Evolutionary conservation across 2,797 vertebrate genomes (phyloP), one percentile per base, ranked within the genome.

Genomic region (Muscicapa striata): DNA sequence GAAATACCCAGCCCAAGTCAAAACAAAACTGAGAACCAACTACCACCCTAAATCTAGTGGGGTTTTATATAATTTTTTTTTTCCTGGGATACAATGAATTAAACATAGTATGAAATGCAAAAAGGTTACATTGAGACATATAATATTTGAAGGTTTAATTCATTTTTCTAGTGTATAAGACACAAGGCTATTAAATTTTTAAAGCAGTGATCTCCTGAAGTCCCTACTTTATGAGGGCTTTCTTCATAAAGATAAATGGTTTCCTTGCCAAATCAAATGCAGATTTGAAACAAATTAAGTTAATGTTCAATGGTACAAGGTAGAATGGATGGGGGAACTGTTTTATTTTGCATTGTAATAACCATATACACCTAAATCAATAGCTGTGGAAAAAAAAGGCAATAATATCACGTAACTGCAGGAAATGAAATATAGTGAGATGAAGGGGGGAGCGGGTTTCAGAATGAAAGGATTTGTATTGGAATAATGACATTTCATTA

Each of bases 341-440:
- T 98, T 98, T 99, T 98, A 98, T 98, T 98, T 98, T 98, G 98
- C 98, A 98, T 98, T 98, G 98, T 98, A 98, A 99, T 99, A 99
- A 98, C 98, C 97, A 98, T 98, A 98, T 98, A 98, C 98, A 98
- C 98, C 98, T 98, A 99, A 99, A 99, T 99, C 99, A 99, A 99
- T 99, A 99, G 98, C 98, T 98, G 96, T 96, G 97, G 97, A 87
- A 94, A 94, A 98, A 97, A 97, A 98, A 98, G 98, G 98, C 98
- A 99, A 98, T 99, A 99, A 99, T 99, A 98, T 97, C 98, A 97
- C 96, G 90, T 98, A 99, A 99, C 98, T 98, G 98, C 98, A 98
- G 98, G 98, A 99, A 99, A 99, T 99, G 98, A 99, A 99, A 99
- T 99, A 98, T 98, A 98, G 98, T 97, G 96, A 95, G 97, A 98